phyloP scores from a whole-genome alignment of 2,797 vertebrate species.

The Champsocephalus gunnari region DNA sequence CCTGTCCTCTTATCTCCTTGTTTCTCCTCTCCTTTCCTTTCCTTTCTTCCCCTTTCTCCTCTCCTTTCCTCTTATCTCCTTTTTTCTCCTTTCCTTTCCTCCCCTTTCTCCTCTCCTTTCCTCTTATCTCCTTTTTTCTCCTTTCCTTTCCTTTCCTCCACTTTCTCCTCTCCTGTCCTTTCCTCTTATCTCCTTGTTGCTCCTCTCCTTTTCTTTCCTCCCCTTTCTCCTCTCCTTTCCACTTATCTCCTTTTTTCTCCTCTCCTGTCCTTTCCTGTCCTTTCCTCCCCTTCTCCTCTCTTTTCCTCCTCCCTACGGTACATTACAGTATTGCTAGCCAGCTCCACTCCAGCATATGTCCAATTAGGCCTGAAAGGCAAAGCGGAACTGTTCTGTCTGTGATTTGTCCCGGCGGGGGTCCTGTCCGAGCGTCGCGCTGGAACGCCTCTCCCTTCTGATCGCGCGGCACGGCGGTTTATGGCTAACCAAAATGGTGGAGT shows the following conservation, averaged over 20 bases:
- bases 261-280: background rate
- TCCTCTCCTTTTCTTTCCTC: too few species aligned
- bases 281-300: background rate
- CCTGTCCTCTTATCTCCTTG: too few species aligned
- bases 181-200: too few species aligned
- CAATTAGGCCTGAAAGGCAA: slow-evolving; percentile 88
- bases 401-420: slow-evolving; percentile 86
- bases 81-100: too few species aligned
- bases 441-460: slow-evolving; percentile 88
- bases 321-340: slow-evolving; percentile 76
- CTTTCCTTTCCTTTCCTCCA: too few species aligned
- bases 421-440: slow-evolving; percentile 86
- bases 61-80: too few species aligned
- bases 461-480: slow-evolving; percentile 87
- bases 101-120: background rate
- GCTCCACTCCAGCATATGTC: slow-evolving; percentile 86
- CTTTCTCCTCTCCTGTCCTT: too few species aligned
- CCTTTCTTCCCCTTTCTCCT: too few species aligned
- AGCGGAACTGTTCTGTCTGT: slow-evolving; percentile 83
- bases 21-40: too few species aligned
- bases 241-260: slow-evolving; percentile 13
- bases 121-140: too few species aligned
- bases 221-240: slow-evolving; percentile 7
- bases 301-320: slow-evolving; percentile 64
- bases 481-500: slow-evolving; percentile 96